These are phyloP conservation scores for Caenorhabditis sinica DNA, from an alignment of 2,888 invertebrate genomes.

Conservation along the genomic window DNA sequence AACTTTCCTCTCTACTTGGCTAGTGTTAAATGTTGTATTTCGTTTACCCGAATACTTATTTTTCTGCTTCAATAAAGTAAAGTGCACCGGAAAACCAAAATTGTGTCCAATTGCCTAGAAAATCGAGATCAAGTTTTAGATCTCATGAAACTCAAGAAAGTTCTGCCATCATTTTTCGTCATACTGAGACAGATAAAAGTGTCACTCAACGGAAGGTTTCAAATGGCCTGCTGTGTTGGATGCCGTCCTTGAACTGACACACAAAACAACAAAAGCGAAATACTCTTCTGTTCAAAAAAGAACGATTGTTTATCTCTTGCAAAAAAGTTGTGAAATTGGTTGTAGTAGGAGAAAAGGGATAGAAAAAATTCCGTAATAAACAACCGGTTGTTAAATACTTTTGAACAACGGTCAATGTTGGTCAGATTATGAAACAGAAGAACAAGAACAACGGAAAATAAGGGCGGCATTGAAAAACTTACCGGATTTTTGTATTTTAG, in stretches of 20 bases:
- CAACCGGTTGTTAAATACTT: constrained; percentile 24
- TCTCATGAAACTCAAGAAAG: background rate
- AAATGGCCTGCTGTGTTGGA: constrained; percentile 15
- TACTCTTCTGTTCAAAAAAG: constrained; percentile 36
- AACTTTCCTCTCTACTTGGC: constrained; percentile 51
- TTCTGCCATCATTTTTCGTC: constrained; percentile 12
- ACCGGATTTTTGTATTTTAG: too few species aligned
- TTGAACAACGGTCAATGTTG: constrained; percentile 26
- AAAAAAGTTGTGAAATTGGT: constrained; percentile 47
- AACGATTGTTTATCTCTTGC: constrained; percentile 39
- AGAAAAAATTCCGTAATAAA: constrained; percentile 7
- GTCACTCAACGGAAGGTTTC: background rate
- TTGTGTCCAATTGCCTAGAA: constrained; percentile 23
- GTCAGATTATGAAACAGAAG: constrained; percentile 3
- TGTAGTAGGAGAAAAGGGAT: constrained; percentile 10
- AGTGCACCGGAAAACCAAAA: constrained; percentile 30
- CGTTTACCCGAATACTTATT: constrained; percentile 54
- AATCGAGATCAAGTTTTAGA: constrained; percentile 45
- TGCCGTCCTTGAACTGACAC: constrained; percentile 48
- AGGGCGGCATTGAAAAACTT: too few species aligned
- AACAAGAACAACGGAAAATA: too few species aligned
- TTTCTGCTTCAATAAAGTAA: constrained; percentile 63
- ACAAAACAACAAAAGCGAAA: constrained; percentile 34
- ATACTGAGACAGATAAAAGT: background rate
- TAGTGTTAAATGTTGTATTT: constrained; percentile 60